Conservation (phyloP, 2,113 vertebrate genomes). For the Malaclemys terrapin region DNA sequence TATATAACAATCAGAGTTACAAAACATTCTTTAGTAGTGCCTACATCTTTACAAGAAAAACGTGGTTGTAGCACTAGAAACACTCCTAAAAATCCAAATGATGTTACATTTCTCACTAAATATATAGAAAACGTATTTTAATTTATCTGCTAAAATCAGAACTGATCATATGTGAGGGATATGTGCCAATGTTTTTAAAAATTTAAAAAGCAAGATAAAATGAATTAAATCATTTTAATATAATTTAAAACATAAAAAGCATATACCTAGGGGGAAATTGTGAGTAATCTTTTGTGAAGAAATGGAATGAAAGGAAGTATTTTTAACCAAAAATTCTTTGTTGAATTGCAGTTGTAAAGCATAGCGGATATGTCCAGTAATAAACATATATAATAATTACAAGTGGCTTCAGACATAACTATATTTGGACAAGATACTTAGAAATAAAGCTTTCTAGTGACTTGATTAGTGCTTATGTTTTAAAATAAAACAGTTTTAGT, state of each 20-base stretch:
- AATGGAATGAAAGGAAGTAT: neutral
- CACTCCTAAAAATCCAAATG: neutral
- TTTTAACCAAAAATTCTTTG: neutral
- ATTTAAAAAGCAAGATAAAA: neutral
- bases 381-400: neutral
- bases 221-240: neutral
- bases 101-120: neutral
- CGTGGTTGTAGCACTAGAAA: neutral
- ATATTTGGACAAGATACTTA: neutral
- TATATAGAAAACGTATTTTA: neutral
- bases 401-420: neutral
- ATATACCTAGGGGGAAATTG: neutral
- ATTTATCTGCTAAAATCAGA: neutral
- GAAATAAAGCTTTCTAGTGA: neutral
- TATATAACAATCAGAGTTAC: neutral
- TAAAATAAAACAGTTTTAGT: neutral
- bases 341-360: neutral
- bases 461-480: neutral
- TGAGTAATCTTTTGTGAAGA: neutral
- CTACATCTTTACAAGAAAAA: neutral
- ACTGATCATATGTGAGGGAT: neutral
- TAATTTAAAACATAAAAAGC: neutral
- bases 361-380: neutral
- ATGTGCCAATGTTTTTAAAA: neutral
- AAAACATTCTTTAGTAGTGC: neutral